These are phyloP conservation scores for Proctacanthus coquilletti DNA, from an alignment of 1,140 invertebrate species.

Conservation along the genomic window DNA sequence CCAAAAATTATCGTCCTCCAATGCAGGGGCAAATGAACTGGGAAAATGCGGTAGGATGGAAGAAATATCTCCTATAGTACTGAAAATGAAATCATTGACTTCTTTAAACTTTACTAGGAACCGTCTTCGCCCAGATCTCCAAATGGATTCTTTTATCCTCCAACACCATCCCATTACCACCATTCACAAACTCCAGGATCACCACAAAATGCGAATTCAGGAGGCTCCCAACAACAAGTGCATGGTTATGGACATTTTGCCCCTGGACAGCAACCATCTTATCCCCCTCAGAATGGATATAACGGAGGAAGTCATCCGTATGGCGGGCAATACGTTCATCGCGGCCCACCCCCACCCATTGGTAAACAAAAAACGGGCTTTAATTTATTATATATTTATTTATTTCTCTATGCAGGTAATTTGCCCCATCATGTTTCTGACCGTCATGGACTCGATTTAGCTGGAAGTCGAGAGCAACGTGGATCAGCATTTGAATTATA, in stretches of 20 bases:
- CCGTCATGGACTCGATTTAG: conserved; percentile 44
- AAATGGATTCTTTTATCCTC: conserved; percentile 27
- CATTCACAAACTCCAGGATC: conserved; percentile 27
- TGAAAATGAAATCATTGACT: no score
- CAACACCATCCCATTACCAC: conserved; percentile 33
- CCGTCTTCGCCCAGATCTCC: conserved; percentile 26
- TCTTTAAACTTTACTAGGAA: conserved; percentile 20
- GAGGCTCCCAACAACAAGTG: conserved; percentile 13
- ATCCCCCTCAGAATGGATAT: conserved; percentile 18
- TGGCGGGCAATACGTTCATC: conserved; percentile 34
- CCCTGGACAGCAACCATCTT: conserved; percentile 19
- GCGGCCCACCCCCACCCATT: conserved; percentile 30
- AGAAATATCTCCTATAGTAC: neutral
- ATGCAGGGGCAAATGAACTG: conserved; percentile 23
- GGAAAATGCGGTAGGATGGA: conserved; percentile 25
- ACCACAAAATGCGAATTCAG: conserved; percentile 14
- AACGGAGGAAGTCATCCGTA: conserved; percentile 24
- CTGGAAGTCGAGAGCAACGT: conserved; percentile 72
- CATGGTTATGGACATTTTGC: conserved; percentile 15
- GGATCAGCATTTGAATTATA: conserved; percentile 93
- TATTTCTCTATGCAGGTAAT: conserved; percentile 12
- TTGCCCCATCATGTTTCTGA: conserved; percentile 24
- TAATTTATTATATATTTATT: conserved; percentile 1
- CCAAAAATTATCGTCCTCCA: conserved; percentile 75
- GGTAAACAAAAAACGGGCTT: conserved; percentile 10